Conservation (phyloP, 1,140 invertebrate species). For the Drepana arcuata region DNA sequence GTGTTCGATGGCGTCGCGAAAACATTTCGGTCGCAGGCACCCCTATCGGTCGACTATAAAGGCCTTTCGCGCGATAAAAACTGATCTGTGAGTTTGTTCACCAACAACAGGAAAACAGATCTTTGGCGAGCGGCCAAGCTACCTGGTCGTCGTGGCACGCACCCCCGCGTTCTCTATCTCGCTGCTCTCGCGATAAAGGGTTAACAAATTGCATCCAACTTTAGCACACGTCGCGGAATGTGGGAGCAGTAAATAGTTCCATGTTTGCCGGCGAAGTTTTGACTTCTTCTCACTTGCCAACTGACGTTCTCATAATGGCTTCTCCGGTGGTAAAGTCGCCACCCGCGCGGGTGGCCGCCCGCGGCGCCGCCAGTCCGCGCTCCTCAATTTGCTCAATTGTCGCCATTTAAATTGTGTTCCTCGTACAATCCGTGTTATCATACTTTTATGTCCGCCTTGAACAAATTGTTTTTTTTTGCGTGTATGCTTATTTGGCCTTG, state of each 20-base stretch:
- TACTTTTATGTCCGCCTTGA: slow-evolving; percentile 32
- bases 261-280: slow-evolving; percentile 52
- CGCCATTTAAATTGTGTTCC: slow-evolving; percentile 49
- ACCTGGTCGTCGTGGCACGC: slow-evolving; percentile 46
- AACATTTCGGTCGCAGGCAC: slow-evolving; percentile 42
- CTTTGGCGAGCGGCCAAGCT: slow-evolving; percentile 61
- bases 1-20: slow-evolving; percentile 49
- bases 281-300: slow-evolving; percentile 47
- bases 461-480: slow-evolving; percentile 26
- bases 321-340: slow-evolving; percentile 20
- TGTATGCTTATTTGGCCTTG: slow-evolving; percentile 21
- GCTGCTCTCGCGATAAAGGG: slow-evolving; percentile 41
- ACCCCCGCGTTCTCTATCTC: slow-evolving; percentile 21
- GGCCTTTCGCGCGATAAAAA: slow-evolving; percentile 70
- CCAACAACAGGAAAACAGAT: slow-evolving; percentile 66
- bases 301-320: slow-evolving; percentile 42
- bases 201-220: slow-evolving; percentile 56
- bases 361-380: slow-evolving; percentile 30
- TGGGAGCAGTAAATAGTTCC: slow-evolving; percentile 53
- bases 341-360: slow-evolving; percentile 13
- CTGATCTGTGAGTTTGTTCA: slow-evolving; percentile 65
- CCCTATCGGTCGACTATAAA: slow-evolving; percentile 62
- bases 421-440: slow-evolving; percentile 43
- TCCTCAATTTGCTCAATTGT: slow-evolving; percentile 30
- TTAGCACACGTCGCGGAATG: slow-evolving; percentile 43